phyloP scores from a whole-genome alignment of 23 tunicate species.

The Phallusia fumigata region DNA sequence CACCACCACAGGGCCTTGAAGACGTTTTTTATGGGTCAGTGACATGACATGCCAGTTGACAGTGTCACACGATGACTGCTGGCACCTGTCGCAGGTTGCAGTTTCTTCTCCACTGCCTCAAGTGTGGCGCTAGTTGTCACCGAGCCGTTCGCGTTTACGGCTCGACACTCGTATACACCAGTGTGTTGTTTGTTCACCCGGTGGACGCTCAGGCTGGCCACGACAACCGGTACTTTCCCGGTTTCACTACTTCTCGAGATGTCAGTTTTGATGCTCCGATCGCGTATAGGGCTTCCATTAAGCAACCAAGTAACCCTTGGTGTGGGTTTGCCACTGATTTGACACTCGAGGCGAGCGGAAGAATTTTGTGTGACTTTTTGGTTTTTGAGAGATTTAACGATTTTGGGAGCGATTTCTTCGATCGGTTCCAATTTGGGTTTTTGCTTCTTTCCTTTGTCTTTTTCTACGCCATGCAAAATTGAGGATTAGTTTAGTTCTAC shows the following conservation, averaged over 20 bases:
- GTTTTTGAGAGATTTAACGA: constrained; percentile 17
- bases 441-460: constrained; percentile 1
- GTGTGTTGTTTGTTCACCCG: constrained; percentile 9
- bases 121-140: constrained; percentile 55
- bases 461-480: neutral
- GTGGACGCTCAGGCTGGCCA: constrained; percentile 9
- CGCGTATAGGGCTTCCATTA: constrained; percentile 18
- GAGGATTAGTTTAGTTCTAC: neutral
- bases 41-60: neutral
- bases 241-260: neutral
- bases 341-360: constrained; percentile 9
- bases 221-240: neutral
- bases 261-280: neutral
- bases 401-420: constrained; percentile 5
- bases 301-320: constrained; percentile 51
- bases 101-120: constrained; percentile 7
- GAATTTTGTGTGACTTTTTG: neutral
- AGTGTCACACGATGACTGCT: constrained; percentile 11
- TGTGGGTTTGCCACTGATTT: constrained; percentile 36
- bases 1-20: no score
- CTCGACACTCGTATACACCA: constrained; percentile 64
- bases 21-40: no score
- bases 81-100: neutral
- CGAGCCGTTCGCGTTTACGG: constrained; percentile 45
- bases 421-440: neutral